Evolutionary conservation across 2,113 vertebrate species (phyloP), one percentile per base, ranked within the genome.

Genomic region (Scolopax mira): DNA sequence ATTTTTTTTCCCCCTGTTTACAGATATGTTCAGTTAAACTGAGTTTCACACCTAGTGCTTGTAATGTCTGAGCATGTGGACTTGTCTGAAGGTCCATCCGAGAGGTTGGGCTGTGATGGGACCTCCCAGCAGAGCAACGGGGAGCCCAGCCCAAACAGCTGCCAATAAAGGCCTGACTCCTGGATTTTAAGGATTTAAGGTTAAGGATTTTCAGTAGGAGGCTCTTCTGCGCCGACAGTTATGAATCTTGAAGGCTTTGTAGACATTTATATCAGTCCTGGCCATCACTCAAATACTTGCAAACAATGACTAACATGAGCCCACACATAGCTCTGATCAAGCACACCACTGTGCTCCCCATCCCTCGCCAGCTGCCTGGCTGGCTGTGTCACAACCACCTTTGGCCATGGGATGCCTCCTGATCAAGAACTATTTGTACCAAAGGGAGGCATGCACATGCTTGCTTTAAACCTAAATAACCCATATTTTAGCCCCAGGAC

Each of bases 281-380:
- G 96, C 92, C 90, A 95, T 95, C 93, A 30, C 92, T 94, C 96
- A 93, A 42, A 81, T 17, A 14, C 85, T 72, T 79, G 90, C 95
- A 88, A 95, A 86, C 92, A 91, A 51, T 90, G 94, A 94, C 69
- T 88, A 95, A 94, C 33, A 9, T 6, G 82, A 96, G 88, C 88
- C 94, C 85, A 96, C 94, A 93, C 85, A 66, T 46, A 58, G 88
- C 88, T 89, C 14, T 22, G 94, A 52, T 33, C 16, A 25, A 80
- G 88, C 71, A 41, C 80, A 41, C 37, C 61, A 13, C 85, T 22
- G 61, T 13, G 85, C 73, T 81, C 84, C 13, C 48, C 88, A 62
- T 41, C 85, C 67, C 78, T 44, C 5, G 2, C 16, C 3, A 61
- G 77, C 48, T 61, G 62, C 60, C 46, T 1, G 12, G 7, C 80